Base-by-base conservation (phyloP, 2,113 vertebrate species). In the Dendrocopos noguchii region DNA sequence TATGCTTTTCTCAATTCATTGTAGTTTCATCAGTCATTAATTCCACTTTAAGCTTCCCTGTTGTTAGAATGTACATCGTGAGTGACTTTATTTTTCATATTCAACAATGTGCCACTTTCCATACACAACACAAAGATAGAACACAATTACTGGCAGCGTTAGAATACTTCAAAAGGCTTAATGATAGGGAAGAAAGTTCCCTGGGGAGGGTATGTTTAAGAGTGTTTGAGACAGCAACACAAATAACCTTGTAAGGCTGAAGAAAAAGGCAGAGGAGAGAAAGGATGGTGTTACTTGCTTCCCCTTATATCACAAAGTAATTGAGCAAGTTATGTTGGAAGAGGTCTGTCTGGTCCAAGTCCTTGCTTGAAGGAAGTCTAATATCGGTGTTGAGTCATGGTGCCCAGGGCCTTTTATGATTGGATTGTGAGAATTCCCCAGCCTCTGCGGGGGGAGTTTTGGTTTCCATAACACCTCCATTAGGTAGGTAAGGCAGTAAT, bases 21-120 rank as follows among this genome's bases (percentile, higher is more conserved):
- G 86, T 95, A 79, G 75, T 88, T 97, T 95, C 90, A 87, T 96
- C 94, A 84, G 92, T 94, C 94, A 94, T 96, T 96, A 97, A 96
- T 91, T 95, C 94, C 88, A 81, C 65, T 95, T 87, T 65, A 84
- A 83, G 89, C 80, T 90, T 95, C 78, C 84, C 80, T 65, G 52
- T 95, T 95, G 89, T 83, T 89, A 86, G 46, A 88, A 72, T 77
- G 63, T 86, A 61, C 66, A 63, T 85, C 89, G 77, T 4, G 24
- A 80, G 61, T 59, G 72, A 61, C 93, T 96, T 92, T 85, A 74
- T 89, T 93, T 95, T 96, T 93, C 60, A 68, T 89, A 85, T 88
- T 95, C 75, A 96, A 79, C 73, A 81, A 44, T 5, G 21, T 88
- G 65, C 74, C 72, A 61, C 53, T 88, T 90, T 52, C 59, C 50